A percentile compares a stretch with the other conserved stretches of the same genome.
These are phyloP conservation scores for Vidua macroura DNA, from an alignment of 2,113 vertebrate genomes.

Conservation along the genomic window DNA sequence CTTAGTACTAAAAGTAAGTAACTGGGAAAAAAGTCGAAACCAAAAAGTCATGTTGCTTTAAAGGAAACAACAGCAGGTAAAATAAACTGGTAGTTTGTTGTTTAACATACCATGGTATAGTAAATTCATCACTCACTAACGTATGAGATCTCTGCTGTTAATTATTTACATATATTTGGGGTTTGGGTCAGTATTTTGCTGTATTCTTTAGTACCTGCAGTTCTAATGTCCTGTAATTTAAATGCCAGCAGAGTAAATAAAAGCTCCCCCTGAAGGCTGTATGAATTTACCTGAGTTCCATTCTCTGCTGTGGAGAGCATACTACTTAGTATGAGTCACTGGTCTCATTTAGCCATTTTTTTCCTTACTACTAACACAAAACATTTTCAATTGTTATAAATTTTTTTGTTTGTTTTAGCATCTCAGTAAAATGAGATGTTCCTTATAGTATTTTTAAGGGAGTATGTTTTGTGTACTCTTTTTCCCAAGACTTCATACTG, in stretches of 20 bases:
- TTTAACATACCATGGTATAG: background rate
- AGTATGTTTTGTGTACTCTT: background rate
- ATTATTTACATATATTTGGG: background rate
- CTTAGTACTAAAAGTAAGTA: slow-evolving; percentile 76
- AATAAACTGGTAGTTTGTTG: slow-evolving; percentile 5
- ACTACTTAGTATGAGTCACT: background rate
- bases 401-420: background rate
- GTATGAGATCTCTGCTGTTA: background rate
- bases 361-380: background rate
- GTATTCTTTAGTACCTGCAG: background rate
- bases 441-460: background rate
- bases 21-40: slow-evolving; percentile 35
- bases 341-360: background rate
- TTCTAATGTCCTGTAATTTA: background rate
- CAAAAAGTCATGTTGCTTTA: slow-evolving; percentile 20
- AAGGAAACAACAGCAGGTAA: slow-evolving; percentile 66
- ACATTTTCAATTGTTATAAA: background rate
- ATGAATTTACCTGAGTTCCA: background rate
- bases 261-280: background rate
- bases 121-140: background rate
- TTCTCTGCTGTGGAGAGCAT: background rate
- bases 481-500: background rate
- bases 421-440: background rate
- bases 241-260: background rate
- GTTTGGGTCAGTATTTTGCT: background rate